Percentiles rank a stretch among this genome's conserved stretches.
phyloP scores from a whole-genome alignment of 1,140 invertebrate species.

The Polyergus mexicanus region DNA sequence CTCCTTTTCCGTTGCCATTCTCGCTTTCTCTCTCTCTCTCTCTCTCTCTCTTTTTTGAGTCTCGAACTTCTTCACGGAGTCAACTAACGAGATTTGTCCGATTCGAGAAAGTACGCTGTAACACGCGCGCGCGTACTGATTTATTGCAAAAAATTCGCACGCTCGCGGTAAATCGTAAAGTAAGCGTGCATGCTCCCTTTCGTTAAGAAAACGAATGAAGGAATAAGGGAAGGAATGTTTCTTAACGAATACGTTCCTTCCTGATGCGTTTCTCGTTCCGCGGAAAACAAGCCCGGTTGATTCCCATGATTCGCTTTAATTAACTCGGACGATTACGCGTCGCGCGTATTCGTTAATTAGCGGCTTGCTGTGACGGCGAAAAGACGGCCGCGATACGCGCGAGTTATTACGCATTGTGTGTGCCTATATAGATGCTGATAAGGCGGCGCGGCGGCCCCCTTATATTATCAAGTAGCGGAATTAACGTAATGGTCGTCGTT shows the following conservation, averaged over 20 bases:
- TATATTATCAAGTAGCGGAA: conserved; percentile 67
- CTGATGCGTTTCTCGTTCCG: not conserved
- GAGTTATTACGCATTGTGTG: conserved; percentile 23
- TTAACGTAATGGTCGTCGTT: conserved; percentile 69
- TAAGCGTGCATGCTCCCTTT: conserved; percentile 20
- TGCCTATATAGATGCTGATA: conserved; percentile 63
- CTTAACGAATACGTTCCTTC: conserved; percentile 7
- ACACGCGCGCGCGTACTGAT: conserved; percentile 63
- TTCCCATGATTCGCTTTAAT: conserved; percentile 62
- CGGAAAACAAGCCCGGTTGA: not conserved
- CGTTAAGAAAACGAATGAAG: not conserved
- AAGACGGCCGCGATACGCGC: conserved; percentile 42
- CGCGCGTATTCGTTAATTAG: conserved; percentile 45
- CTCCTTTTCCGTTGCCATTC: not conserved
- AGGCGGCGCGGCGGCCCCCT: conserved; percentile 35
- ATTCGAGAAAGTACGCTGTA: conserved; percentile 62
- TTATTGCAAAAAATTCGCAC: conserved; percentile 71
- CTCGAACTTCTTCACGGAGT: conserved; percentile 81
- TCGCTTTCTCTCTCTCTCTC: conserved; percentile 6
- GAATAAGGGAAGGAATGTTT: conserved; percentile 11
- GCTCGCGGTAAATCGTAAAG: conserved; percentile 23
- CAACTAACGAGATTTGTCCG: conserved; percentile 83
- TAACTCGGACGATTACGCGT: conserved; percentile 42
- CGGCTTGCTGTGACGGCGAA: conserved; percentile 34
- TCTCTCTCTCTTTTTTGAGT: conserved; percentile 62